A percentile compares a stretch with the other conserved stretches of the same genome.
phyloP scores from a whole-genome alignment of 2,888 invertebrate species.

The Watsonalla cultraria region DNA sequence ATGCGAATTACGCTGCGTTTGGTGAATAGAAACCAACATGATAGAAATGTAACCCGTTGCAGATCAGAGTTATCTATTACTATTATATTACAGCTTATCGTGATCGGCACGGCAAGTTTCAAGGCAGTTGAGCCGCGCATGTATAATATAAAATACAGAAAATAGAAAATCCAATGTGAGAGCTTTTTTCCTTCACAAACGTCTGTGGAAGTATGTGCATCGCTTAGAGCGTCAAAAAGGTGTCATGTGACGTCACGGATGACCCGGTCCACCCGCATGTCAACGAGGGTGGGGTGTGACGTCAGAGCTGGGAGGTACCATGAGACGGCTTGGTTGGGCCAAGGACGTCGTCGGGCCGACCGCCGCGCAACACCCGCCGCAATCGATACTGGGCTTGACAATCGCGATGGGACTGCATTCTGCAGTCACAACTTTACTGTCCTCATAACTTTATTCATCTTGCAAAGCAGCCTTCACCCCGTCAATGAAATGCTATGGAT shows the following conservation, averaged over 20 bases:
- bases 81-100: too few species aligned
- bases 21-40: too few species aligned
- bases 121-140: too few species aligned
- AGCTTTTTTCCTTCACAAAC: too few species aligned
- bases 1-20: too few species aligned
- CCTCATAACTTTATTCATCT: conserved; percentile 9
- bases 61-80: too few species aligned
- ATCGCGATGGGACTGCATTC: conserved; percentile 41
- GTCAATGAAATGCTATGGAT: too few species aligned
- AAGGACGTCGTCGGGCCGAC: conserved; percentile 77
- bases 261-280: conserved; percentile 47
- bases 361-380: conserved; percentile 63
- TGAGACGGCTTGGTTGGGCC: conserved; percentile 63
- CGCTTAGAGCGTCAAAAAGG: conserved; percentile 29
- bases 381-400: conserved; percentile 61
- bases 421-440: conserved; percentile 14
- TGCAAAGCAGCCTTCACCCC: conserved; percentile 5
- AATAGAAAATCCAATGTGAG: too few species aligned
- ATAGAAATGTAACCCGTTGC: too few species aligned
- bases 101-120: too few species aligned
- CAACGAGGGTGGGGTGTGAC: conserved; percentile 57
- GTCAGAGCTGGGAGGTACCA: conserved; percentile 47
- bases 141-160: too few species aligned
- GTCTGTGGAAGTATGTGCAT: conserved; percentile 17
- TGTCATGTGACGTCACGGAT: conserved; percentile 59